Base-by-base conservation (phyloP, 2,113 vertebrate genomes). In the Oreochromis niloticus region DNA sequence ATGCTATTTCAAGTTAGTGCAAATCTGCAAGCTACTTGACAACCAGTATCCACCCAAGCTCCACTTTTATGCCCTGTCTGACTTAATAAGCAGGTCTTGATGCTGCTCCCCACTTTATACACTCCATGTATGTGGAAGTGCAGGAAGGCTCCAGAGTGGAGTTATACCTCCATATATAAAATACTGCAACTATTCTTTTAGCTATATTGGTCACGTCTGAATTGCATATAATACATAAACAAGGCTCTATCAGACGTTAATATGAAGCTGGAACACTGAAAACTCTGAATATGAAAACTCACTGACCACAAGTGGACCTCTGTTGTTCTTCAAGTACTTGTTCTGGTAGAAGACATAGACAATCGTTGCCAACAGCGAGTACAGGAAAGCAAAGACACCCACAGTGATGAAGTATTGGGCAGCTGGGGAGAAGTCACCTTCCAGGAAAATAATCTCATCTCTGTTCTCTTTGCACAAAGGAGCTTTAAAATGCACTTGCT, bases 281-380 rank as follows among this genome's bases (percentile, higher is more conserved):
- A 73, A 27, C 13, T 30, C 48, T 14, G 24, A 39, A 46, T 30
- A 48, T 63, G 16, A 78, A 56, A 90, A 36, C 17, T 79, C 30
- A 98, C 98, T 98, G 96, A 99, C 99, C 96, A 99, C 96, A 66
- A 98, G 94, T 34, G 99, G 99, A 3, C 99, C 99, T 83, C 98
- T 97, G 97, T 99, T 99, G 96, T 99, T 98, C 91, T 98, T 98
- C 85, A 98, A 96, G 93, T 99, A 99, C 93, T 98, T 99, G 94
- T 99, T 99, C 96, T 99, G 99, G 96, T 98, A 99, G 96, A 99
- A 99, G 89, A 99, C 97, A 86, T 99, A 99, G 88, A 99, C 98
- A 13, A 99, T 95, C 0, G 98, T 99, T 83, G 99, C 99, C 19
- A 98, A 96, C 93, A 99, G 95, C 0, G 99, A 99, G 95, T 99